phyloP scores from a whole-genome alignment of 92 coral and sea anemone genomes.

The Epizoanthus fatuus region DNA sequence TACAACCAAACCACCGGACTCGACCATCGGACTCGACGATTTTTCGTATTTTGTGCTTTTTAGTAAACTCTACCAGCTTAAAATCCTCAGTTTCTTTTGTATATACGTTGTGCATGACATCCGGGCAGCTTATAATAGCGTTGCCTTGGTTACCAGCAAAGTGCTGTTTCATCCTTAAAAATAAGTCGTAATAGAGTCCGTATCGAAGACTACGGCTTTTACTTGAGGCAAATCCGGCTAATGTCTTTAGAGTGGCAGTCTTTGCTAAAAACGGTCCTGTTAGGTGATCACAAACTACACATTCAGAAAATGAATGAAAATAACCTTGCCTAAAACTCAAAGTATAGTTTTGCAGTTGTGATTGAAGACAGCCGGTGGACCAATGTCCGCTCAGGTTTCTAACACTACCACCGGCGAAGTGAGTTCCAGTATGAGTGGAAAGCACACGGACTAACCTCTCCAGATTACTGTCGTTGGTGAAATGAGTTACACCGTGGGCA shows the following conservation, averaged over 20 bases:
- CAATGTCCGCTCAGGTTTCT: slow-evolving; percentile 81
- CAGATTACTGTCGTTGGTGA: slow-evolving; percentile 68
- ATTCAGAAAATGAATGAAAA: slow-evolving; percentile 69
- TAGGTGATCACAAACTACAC: slow-evolving; percentile 84
- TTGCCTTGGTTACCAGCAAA: slow-evolving; percentile 57
- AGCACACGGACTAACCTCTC: slow-evolving; percentile 81
- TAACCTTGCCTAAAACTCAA: slow-evolving; percentile 73
- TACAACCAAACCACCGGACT: slow-evolving; percentile 92
- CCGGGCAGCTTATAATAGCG: slow-evolving; percentile 87
- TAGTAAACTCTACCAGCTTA: slow-evolving; percentile 71
- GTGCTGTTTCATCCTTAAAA: slow-evolving; percentile 69
- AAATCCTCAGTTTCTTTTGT: slow-evolving; percentile 30
- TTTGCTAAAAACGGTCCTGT: slow-evolving; percentile 81
- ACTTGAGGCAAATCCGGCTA: slow-evolving; percentile 47
- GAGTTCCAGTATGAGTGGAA: slow-evolving; percentile 56
- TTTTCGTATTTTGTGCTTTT: slow-evolving; percentile 74
- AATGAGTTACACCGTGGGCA: slow-evolving; percentile 79
- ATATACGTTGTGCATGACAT: slow-evolving; percentile 78
- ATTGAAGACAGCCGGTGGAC: slow-evolving; percentile 78
- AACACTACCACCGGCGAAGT: slow-evolving; percentile 81
- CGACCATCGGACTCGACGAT: slow-evolving; percentile 79
- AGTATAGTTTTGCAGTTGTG: slow-evolving; percentile 81
- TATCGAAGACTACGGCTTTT: slow-evolving; percentile 12
- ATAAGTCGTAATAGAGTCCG: slow-evolving; percentile 79
- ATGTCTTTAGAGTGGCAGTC: slow-evolving; percentile 50